Evolutionary conservation across 2,797 vertebrate genomes (phyloP), one percentile per base, ranked within the genome.

Genomic region (Gadopsis bispinosus): DNA sequence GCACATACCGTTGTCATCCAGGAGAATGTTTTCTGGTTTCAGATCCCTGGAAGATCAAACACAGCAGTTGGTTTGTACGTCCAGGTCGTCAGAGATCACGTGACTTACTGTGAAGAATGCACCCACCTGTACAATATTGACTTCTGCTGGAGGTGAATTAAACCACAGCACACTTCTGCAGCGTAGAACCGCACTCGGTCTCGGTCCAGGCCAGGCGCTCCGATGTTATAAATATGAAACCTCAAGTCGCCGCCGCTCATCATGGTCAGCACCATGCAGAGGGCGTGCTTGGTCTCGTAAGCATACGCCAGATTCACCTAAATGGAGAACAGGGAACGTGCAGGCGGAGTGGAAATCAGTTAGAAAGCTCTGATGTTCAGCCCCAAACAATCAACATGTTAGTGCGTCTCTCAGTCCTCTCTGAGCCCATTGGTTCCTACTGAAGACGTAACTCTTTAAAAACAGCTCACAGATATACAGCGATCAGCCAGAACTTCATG

Each of bases 21-120:
- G 83, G 67, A 99, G 92, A 84, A 99, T 99, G 85, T 99, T 99
- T 84, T 99, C 98, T 82, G 98, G 98, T 90, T 99, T 99, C 90
- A 99, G 87, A 83, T 99, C 98, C 89, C 98, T 99, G 92, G 3
- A 73, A 83, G 79, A 83, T 11, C 0, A 80, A 87, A 83, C 5
- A 80, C 9, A 66, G 7, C 7, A 7, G 45, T 16, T 59, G 3
- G 22, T 2, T 79, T n/a, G n/a, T 31, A 1, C 0, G 2, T 16
- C 5, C 19, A 6, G 8, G 55, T 3, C 37, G 16, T 47, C 9
- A 8, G 29, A 35, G 55, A 35, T 35, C 35, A 35, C 3, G 31
- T 2, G 54, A 50, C 50, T 56, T 33, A 33, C 12, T 4, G 8
- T 37, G 41, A 26, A 26, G 4, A 17, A 14, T 0, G 1, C 6